Conservation (phyloP, 2,888 invertebrate genomes). For the Ellobium chinense region DNA sequence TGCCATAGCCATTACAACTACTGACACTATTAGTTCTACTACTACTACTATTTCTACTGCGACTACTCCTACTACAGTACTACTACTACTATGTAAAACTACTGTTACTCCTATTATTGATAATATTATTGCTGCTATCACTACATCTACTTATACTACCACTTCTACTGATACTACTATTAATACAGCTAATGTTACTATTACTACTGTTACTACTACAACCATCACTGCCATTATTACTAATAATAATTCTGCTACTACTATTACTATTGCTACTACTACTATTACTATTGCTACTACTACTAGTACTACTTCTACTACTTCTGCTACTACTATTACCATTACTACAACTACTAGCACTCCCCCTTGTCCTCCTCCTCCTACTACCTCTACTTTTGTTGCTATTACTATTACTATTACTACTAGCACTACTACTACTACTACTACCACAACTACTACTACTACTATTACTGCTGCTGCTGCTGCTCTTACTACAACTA, state of each 20-base stretch:
- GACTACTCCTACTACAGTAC: not conserved
- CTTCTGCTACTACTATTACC: not conserved
- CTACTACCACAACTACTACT: slow-evolving; percentile 26
- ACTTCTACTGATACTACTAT: not conserved
- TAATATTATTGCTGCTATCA: not conserved
- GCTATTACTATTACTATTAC: slow-evolving; percentile 14
- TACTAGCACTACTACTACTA: slow-evolving; percentile 22
- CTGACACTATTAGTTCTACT: not conserved
- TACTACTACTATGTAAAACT: not conserved
- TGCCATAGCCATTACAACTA: not conserved
- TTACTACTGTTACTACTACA: not conserved
- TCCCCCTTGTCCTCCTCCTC: slow-evolving; percentile 1
- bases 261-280: not conserved
- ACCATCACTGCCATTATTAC: not conserved
- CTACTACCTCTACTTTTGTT: slow-evolving; percentile 14
- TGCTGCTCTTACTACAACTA: not conserved
- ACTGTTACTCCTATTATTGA: not conserved
- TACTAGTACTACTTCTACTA: not conserved
- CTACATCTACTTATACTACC: not conserved
- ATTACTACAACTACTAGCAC: slow-evolving; percentile 1
- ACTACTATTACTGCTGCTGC: slow-evolving; percentile 12
- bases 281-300: not conserved
- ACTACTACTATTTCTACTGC: not conserved
- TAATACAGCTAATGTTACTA: not conserved
- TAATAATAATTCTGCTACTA: not conserved